Conservation (phyloP, 1,140 invertebrate genomes). For the Nasonia vitripennis region DNA sequence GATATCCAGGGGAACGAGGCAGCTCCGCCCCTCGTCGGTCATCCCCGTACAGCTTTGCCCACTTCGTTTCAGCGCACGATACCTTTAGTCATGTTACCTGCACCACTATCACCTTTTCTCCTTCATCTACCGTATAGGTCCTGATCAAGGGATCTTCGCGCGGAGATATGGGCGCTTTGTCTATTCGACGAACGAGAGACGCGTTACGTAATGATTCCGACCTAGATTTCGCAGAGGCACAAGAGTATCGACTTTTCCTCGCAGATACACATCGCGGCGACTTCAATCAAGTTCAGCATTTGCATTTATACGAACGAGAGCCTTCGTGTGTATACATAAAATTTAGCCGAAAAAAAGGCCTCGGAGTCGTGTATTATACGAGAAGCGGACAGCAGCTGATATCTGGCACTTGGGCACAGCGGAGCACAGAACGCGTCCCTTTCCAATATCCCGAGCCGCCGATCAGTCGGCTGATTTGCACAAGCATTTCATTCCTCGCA, state of each 20-base stretch:
- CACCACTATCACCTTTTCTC: not conserved
- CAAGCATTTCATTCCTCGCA: not conserved
- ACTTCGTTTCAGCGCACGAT: not conserved
- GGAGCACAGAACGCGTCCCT: not conserved
- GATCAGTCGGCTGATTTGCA: not conserved
- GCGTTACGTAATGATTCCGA: not conserved
- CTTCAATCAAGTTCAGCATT: not conserved
- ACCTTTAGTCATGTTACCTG: not conserved
- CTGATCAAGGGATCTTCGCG: too few species aligned
- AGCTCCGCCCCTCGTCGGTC: not conserved
- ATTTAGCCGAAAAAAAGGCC: not conserved
- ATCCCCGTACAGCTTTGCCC: not conserved
- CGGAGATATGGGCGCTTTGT: too few species aligned
- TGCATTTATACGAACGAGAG: not conserved
- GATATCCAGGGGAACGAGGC: conserved; percentile 55
- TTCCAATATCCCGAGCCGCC: not conserved
- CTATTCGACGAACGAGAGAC: too few species aligned
- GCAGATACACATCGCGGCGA: too few species aligned
- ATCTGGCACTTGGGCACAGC: not conserved
- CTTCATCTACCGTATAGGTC: too few species aligned
- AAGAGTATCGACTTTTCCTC: too few species aligned
- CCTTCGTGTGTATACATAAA: not conserved
- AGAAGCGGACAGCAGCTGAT: too few species aligned
- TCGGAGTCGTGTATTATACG: not conserved
- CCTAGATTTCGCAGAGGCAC: not conserved